Evolutionary conservation across 2,113 vertebrate species (phyloP).

Genomic region (Isichthys henryi): DNA sequence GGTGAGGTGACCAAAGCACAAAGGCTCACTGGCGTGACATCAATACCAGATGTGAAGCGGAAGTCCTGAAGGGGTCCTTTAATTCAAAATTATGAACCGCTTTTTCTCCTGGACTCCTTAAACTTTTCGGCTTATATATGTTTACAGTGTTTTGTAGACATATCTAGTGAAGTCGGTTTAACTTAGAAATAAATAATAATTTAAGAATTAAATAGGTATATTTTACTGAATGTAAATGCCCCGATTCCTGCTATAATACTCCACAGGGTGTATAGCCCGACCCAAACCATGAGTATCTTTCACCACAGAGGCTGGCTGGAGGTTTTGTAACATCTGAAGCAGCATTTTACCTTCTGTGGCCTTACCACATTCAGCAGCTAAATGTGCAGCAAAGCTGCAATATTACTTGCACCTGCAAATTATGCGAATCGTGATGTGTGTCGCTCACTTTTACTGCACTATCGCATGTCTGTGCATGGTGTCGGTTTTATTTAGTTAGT

Average conservation of each 20-base stretch:
- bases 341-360: not conserved
- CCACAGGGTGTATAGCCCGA: not conserved
- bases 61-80: not conserved
- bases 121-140: not conserved
- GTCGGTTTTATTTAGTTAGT: not conserved
- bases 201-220: not conserved
- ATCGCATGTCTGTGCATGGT: not conserved
- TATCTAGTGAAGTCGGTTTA: not conserved
- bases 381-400: not conserved
- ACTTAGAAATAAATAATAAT: not conserved
- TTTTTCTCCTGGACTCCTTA: not conserved
- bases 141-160: not conserved
- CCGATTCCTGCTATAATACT: not conserved
- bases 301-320: not conserved
- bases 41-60: not conserved
- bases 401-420: not conserved
- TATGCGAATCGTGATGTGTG: not conserved
- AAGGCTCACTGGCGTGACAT: not conserved
- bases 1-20: not conserved
- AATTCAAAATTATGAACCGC: not conserved
- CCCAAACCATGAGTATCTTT: not conserved
- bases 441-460: not conserved
- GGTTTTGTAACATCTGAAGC: not conserved
- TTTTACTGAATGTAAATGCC: not conserved
- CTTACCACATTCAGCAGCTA: not conserved